These are phyloP conservation scores for Botia almorhae DNA, from an alignment of 2,797 vertebrate species.

Conservation along the genomic window DNA sequence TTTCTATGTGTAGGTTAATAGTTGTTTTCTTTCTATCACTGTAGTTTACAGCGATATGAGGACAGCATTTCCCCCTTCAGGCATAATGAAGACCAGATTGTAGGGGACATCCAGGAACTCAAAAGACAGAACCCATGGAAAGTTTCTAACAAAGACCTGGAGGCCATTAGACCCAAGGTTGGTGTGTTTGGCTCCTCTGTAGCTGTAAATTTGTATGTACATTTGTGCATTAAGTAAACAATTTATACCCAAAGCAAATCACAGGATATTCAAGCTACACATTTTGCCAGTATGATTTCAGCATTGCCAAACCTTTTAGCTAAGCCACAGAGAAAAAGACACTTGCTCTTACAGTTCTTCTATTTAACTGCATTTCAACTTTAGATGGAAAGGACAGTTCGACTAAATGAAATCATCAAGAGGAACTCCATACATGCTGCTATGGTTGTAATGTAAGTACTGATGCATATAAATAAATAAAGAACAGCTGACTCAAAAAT, in stretches of 20 bases:
- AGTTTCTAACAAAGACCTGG: conserved; percentile 75
- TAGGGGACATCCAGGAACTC: conserved; percentile 54
- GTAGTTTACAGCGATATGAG: conserved; percentile 73
- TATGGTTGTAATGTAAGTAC: conserved; percentile 78
- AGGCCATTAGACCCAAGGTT: conserved; percentile 74
- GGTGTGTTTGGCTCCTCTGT: background rate
- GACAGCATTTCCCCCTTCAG: conserved; percentile 74
- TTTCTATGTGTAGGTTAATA: background rate
- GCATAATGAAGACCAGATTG: conserved; percentile 68
- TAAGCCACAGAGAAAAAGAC: too few relatives aligned
- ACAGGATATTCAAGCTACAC: background rate
- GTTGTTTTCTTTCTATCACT: background rate
- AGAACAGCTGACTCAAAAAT: background rate
- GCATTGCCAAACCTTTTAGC: background rate
- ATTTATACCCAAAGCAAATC: background rate
- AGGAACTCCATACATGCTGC: conserved; percentile 75
- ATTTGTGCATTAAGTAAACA: background rate
- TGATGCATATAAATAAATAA: background rate
- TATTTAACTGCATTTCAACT: background rate
- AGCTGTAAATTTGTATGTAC: background rate
- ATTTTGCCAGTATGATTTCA: background rate
- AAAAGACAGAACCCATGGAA: conserved; percentile 68
- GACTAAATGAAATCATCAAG: conserved; percentile 80
- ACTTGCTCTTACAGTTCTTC: background rate
- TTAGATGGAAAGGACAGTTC: conserved; percentile 75